Conservation (phyloP, 2,113 vertebrate genomes). For the Gnathonemus echidnorhynchus region DNA sequence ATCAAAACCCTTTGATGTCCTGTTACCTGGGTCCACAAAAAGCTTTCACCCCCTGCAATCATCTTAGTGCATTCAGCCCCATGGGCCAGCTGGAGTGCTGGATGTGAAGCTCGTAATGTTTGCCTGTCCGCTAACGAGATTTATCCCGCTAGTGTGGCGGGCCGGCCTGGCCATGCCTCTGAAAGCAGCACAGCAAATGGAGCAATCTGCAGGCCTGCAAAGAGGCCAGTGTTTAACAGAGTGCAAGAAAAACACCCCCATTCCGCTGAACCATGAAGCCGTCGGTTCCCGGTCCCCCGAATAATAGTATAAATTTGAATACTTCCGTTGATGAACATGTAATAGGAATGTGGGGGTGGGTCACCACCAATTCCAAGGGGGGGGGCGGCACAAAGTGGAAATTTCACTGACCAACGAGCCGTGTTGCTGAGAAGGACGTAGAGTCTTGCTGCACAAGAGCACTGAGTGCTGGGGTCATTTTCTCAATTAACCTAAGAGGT, state of each 20-base stretch:
- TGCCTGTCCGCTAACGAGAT: constrained; percentile 3
- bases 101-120: background rate
- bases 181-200: background rate
- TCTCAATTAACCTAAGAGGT: constrained; percentile 18
- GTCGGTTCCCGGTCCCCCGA: background rate
- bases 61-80: background rate
- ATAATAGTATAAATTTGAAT: background rate
- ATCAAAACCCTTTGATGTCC: background rate
- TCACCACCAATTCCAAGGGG: background rate
- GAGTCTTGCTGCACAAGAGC: background rate
- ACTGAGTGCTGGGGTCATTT: background rate
- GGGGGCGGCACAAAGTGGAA: background rate
- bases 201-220: background rate
- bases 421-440: background rate
- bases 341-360: background rate
- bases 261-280: background rate
- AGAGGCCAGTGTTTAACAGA: background rate
- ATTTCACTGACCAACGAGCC: background rate
- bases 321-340: background rate
- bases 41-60: background rate
- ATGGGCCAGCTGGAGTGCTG: background rate
- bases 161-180: background rate
- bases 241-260: background rate
- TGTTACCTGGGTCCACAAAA: background rate
- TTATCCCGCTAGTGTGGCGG: background rate